These are phyloP conservation scores for Stenolophus ochropezus DNA, from an alignment of 2,888 invertebrate species.

Conservation along the genomic window DNA sequence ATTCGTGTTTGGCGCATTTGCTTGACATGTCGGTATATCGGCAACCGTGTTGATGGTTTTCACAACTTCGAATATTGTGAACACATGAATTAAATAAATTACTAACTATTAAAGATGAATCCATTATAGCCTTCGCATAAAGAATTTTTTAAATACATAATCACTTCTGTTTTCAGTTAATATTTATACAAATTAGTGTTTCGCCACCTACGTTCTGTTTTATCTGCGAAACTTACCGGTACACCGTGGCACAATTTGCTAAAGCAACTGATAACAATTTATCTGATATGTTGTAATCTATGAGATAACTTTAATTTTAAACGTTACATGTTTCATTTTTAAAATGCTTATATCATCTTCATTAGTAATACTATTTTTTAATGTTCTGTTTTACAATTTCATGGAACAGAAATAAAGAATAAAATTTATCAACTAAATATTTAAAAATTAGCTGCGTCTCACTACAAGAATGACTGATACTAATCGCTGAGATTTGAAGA, in stretches of 20 bases:
- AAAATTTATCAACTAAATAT: neutral
- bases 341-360: no score
- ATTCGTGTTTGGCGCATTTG: constrained; percentile 34
- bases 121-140: no score
- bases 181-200: no score
- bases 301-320: constrained; percentile 4
- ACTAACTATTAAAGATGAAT: neutral
- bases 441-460: neutral
- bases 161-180: no score
- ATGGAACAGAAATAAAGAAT: no score
- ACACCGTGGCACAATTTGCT: neutral
- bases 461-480: no score
- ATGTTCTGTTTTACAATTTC: no score
- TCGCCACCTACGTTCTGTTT: no score
- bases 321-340: neutral
- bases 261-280: constrained; percentile 12
- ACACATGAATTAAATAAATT: neutral
- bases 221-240: neutral
- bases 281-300: constrained; percentile 4
- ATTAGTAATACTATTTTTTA: no score
- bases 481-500: no score
- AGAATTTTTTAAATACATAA: no score
- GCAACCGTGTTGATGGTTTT: neutral
- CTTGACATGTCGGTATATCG: constrained; percentile 22
- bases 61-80: neutral